Percentiles rank a stretch among this genome's conserved stretches.
phyloP scores from a whole-genome alignment of 1,140 invertebrate genomes.

The Drosophila leontia region DNA sequence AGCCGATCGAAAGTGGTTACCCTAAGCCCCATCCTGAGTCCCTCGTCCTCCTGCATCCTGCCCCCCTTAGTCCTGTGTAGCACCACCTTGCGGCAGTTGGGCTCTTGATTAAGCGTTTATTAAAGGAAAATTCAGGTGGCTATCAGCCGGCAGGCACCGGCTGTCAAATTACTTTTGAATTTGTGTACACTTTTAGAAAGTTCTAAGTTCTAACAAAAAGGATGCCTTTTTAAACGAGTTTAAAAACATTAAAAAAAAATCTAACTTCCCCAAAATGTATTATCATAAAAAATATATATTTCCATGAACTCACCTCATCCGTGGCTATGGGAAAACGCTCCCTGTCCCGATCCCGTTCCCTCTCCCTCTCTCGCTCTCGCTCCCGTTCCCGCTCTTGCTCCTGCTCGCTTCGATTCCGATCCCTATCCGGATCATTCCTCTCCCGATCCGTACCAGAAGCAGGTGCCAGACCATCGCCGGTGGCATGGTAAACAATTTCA shows the following conservation, averaged over 20 bases:
- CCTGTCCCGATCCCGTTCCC: constrained; percentile 35
- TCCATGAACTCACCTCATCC: constrained; percentile 65
- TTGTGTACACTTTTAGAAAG: constrained; percentile 1
- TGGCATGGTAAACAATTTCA: constrained; percentile 93
- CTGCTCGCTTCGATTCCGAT: constrained; percentile 5
- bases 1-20: constrained; percentile 10
- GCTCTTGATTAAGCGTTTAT: constrained; percentile 69
- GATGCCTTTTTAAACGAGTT: not conserved
- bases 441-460: constrained; percentile 70
- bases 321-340: constrained; percentile 59
- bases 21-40: not conserved
- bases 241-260: not conserved
- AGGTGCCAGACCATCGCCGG: constrained; percentile 87
- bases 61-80: not conserved
- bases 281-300: too few species aligned
- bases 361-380: constrained; percentile 42
- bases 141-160: constrained; percentile 29
- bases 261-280: too few species aligned
- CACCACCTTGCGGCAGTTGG: not conserved
- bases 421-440: constrained; percentile 12
- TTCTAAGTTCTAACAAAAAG: too few species aligned
- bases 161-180: constrained; percentile 59
- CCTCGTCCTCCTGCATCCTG: not conserved
- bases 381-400: constrained; percentile 28
- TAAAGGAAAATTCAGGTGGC: constrained; percentile 54